A percentile compares a stretch with the other conserved stretches of the same genome.
phyloP scores from a whole-genome alignment of 2,797 vertebrate genomes.

The Jordanella pulchra region DNA sequence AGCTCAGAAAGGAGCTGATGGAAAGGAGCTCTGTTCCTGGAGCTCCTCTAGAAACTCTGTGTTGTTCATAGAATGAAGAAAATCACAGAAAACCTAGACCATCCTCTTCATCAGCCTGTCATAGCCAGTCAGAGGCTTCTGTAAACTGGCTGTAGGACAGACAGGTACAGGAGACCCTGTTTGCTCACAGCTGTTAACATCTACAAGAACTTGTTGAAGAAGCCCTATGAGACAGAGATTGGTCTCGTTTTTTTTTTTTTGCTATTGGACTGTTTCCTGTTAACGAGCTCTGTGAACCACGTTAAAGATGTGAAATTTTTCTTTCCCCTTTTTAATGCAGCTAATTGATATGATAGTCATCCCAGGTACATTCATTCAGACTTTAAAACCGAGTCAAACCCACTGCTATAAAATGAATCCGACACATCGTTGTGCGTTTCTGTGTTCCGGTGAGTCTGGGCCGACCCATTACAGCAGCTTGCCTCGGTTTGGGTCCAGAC shows the following conservation, averaged over 20 bases:
- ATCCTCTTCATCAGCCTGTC: too few relatives aligned
- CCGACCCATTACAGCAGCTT: conserved; percentile 19
- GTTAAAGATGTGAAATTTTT: not conserved
- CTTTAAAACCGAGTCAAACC: conserved; percentile 25
- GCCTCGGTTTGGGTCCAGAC: conserved; percentile 56
- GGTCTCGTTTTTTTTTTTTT: not conserved
- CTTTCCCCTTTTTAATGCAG: not conserved
- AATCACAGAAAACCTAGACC: too few relatives aligned
- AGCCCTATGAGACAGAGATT: too few relatives aligned
- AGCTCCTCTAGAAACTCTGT: too few relatives aligned
- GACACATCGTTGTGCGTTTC: conserved; percentile 3
- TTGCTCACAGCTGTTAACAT: too few relatives aligned
- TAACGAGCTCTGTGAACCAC: not conserved
- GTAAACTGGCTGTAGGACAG: too few relatives aligned
- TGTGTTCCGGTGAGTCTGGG: conserved; percentile 9
- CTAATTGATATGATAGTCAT: not conserved
- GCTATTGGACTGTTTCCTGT: not conserved
- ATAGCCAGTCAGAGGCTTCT: too few relatives aligned
- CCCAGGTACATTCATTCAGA: conserved; percentile 22
- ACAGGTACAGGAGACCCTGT: too few relatives aligned
- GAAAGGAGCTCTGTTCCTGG: too few relatives aligned
- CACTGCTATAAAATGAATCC: conserved; percentile 27
- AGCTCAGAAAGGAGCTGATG: too few relatives aligned
- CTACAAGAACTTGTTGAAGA: too few relatives aligned
- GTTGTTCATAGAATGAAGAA: too few relatives aligned